Evolutionary conservation across 2,113 vertebrate genomes (phyloP).

Genomic region (Cheilinus undulatus): DNA sequence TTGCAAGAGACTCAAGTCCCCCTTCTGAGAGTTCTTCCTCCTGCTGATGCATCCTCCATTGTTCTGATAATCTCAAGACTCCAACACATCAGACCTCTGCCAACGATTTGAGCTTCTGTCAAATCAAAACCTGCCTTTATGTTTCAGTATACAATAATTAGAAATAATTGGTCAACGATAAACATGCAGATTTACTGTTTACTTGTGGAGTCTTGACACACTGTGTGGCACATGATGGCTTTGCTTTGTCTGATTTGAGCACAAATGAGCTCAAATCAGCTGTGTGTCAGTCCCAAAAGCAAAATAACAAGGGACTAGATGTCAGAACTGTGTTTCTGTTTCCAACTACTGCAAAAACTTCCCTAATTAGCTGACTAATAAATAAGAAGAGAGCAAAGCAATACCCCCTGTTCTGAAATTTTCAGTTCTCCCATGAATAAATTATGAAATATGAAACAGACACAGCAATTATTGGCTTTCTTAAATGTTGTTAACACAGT

Average conservation of each 20-base stretch:
- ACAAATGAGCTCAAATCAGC: constrained; percentile 60
- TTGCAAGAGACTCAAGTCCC: neutral
- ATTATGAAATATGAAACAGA: constrained; percentile 73
- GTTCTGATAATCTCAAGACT: constrained; percentile 27
- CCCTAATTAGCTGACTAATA: constrained; percentile 72
- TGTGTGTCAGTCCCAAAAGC: constrained; percentile 8
- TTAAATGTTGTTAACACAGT: constrained; percentile 75
- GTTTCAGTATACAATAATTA: constrained; percentile 62
- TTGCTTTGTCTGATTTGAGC: constrained; percentile 24
- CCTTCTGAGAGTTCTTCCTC: constrained; percentile 9
- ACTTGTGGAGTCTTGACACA: constrained; percentile 39
- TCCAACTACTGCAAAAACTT: constrained; percentile 65
- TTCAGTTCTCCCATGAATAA: constrained; percentile 69
- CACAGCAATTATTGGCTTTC: constrained; percentile 76
- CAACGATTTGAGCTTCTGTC: neutral
- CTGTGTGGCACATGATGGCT: constrained; percentile 54
- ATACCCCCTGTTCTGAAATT: constrained; percentile 25
- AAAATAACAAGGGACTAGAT: neutral
- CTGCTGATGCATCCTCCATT: constrained; percentile 36
- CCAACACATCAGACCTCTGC: constrained; percentile 17
- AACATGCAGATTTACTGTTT: constrained; percentile 58
- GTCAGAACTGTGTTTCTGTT: constrained; percentile 8
- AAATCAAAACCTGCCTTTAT: constrained; percentile 41
- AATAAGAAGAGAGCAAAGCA: constrained; percentile 56
- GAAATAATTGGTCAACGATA: constrained; percentile 70